phyloP scores from a whole-genome alignment of 1,140 invertebrate species.

The Zaprionus lachaisei region DNA sequence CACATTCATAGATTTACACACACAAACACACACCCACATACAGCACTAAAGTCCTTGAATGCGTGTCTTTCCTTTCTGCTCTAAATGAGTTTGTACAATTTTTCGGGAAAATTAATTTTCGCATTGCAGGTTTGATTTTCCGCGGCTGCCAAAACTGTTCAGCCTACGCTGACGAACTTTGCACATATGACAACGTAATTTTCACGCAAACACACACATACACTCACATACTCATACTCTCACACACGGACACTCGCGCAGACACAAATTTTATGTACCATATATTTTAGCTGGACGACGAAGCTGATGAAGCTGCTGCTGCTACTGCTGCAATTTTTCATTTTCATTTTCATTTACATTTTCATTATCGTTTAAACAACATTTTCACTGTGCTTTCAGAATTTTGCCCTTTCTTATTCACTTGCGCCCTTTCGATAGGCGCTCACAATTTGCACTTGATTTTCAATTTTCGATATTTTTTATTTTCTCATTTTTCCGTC shows the following conservation, averaged over 20 bases:
- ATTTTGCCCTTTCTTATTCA: conserved; percentile 28
- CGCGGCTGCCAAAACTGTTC: conserved; percentile 14
- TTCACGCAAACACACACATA: conserved; percentile 51
- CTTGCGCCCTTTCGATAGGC: conserved; percentile 30
- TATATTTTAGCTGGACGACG: conserved; percentile 68
- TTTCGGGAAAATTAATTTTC: conserved; percentile 18
- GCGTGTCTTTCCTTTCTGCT: conserved; percentile 44
- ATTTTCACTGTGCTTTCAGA: conserved; percentile 47
- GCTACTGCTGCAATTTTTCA: conserved; percentile 51
- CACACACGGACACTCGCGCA: conserved; percentile 35
- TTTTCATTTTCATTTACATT: conserved; percentile 44
- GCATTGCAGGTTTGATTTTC: conserved; percentile 37
- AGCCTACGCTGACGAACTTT: conserved; percentile 58
- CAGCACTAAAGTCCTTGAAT: conserved; percentile 57
- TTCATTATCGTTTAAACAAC: conserved; percentile 10
- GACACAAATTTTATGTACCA: conserved; percentile 75
- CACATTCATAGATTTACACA: conserved; percentile 12
- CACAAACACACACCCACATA: conserved; percentile 22
- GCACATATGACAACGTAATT: conserved; percentile 82
- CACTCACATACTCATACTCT: conserved; percentile 12
- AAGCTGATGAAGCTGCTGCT: conserved; percentile 55
- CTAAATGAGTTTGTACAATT: conserved; percentile 34
- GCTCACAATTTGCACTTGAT: conserved; percentile 36
- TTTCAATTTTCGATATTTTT: conserved; percentile 11
- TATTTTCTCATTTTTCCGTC: conserved; percentile 21